Evolutionary conservation across 2,113 vertebrate species (phyloP), one percentile per base, ranked within the genome.

Genomic region (Coracopsis vasa): DNA sequence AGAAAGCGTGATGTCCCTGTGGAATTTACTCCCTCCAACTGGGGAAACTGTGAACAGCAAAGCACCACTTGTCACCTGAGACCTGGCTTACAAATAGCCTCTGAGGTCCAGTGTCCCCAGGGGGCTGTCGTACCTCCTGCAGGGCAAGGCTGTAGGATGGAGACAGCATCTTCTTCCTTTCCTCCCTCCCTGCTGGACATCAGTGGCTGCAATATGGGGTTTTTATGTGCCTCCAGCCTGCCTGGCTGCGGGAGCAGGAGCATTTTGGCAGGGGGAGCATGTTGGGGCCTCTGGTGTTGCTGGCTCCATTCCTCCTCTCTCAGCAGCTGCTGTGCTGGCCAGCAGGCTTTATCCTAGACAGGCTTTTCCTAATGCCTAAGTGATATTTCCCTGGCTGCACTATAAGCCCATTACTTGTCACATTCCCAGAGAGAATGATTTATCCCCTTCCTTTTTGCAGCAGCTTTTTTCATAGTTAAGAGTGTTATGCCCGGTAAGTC

Each of bases 341-440:
- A 62, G 21, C 3, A 0, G 53, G 48, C 37, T 61, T 91, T 41
- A 24, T 62, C 54, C 28, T 66, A 61, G n/a, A 29, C 37, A 58
- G 47, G 18, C 20, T 88, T 92, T 69, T 74, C 65, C 73, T 74
- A 20, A 77, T 27, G 35, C 44, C 60, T 85, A 64, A 51, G 45
- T 75, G 70, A 71, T 90, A 67, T 86, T 60, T 72, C 74, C 51
- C 51, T 85, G 61, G 66, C 74, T 95, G 47, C 39, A 50, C 66
- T 88, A 89, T 53, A 85, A 90, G 61, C 44, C 61, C 33, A 65
- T 92, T 82, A 60, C 62, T 93, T 90, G 86, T 92, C 88, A 92
- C 58, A 67, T 86, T 70, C 47, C 44, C 62, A 39, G 45, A 54
- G 45, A 92, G 80, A 72, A 86, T 85, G 33, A 95, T 86, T 95